phyloP scores from a whole-genome alignment of 2,797 vertebrate genomes.

The Gobionotothen gibberifrons region DNA sequence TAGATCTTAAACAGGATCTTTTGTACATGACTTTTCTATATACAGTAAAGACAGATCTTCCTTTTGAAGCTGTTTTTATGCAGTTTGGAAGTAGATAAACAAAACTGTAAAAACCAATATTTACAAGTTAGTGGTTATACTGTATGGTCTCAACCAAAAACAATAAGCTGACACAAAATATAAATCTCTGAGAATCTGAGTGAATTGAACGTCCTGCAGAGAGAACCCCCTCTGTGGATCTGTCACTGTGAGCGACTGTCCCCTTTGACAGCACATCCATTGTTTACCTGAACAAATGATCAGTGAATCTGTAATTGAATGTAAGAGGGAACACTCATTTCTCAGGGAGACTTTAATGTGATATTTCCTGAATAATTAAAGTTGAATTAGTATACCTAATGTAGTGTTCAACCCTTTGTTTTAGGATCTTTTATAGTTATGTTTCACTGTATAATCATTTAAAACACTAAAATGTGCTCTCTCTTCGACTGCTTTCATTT shows the following conservation, averaged over 20 bases:
- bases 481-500: not conserved
- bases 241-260: not conserved
- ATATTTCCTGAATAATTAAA: slow-evolving; percentile 4
- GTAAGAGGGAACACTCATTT: not conserved
- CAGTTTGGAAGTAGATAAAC: not conserved
- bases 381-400: not conserved
- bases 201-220: not conserved
- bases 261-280: slow-evolving; percentile 2
- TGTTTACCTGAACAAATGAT: slow-evolving; percentile 9
- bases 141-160: not conserved
- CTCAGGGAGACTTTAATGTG: slow-evolving; percentile 2
- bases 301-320: slow-evolving; percentile 1
- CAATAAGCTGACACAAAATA: not conserved
- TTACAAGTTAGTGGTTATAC: not conserved
- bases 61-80: not conserved
- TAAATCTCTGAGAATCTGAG: not conserved
- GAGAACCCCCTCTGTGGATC: not conserved
- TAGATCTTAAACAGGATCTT: not conserved
- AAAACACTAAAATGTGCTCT: not conserved
- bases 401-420: not conserved
- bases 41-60: not conserved
- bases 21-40: not conserved
- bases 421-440: not conserved
- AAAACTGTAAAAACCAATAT: not conserved
- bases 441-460: not conserved